Conservation (phyloP, 1,140 invertebrate genomes). For the fruit fly (Drosophila melanogaster) region DNA sequence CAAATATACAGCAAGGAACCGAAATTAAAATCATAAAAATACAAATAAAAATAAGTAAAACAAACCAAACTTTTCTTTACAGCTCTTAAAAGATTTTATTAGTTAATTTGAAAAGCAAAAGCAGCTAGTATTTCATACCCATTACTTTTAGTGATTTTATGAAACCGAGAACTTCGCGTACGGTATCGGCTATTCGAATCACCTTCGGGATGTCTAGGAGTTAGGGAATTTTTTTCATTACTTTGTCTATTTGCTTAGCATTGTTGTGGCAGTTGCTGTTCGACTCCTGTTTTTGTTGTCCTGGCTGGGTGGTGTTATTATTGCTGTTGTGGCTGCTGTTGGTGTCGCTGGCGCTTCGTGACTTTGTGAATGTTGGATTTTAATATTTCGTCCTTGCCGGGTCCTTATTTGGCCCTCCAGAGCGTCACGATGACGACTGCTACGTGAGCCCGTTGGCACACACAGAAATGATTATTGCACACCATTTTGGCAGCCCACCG, state of each 20-base stretch:
- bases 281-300: slow-evolving; percentile 6
- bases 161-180: too few relatives aligned
- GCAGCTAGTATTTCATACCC: too few relatives aligned
- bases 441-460: slow-evolving; percentile 69
- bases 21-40: too few relatives aligned
- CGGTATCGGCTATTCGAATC: slow-evolving; percentile 13
- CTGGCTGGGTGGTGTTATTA: slow-evolving; percentile 43
- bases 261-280: slow-evolving; percentile 57
- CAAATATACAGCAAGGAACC: too few relatives aligned
- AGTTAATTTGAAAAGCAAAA: too few relatives aligned
- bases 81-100: not conserved
- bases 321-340: slow-evolving; percentile 55
- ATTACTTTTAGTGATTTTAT: not conserved
- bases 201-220: not conserved
- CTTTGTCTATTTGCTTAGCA: slow-evolving; percentile 72
- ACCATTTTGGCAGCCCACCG: slow-evolving; percentile 54
- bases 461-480: slow-evolving; percentile 74
- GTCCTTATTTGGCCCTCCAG: slow-evolving; percentile 35
- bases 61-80: too few relatives aligned
- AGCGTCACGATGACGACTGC: slow-evolving; percentile 71
- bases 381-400: slow-evolving; percentile 66
- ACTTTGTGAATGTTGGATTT: slow-evolving; percentile 72
- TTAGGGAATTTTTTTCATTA: slow-evolving; percentile 63
- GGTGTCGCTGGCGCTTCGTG: slow-evolving; percentile 56
- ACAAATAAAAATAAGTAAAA: too few relatives aligned